A percentile compares a stretch with the other conserved stretches of the same genome.
Conservation (phyloP, 2,888 invertebrate species). For the Ichneumoninae sp. region DNA sequence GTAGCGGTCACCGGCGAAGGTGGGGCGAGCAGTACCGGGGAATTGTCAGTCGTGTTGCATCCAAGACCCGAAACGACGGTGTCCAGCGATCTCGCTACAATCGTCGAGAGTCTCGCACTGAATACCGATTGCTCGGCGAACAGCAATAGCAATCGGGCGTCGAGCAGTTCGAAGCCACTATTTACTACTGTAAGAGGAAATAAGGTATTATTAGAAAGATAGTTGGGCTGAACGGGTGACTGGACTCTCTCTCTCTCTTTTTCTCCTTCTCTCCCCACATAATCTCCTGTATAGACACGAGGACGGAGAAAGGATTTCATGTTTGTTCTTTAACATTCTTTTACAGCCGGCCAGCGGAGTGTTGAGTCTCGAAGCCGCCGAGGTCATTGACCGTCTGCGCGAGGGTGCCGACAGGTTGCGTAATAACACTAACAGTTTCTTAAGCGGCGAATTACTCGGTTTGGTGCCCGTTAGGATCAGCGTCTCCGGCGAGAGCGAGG, state of each 20-base stretch:
- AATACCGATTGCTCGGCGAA: slow-evolving; percentile 86
- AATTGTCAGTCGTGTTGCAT: slow-evolving; percentile 87
- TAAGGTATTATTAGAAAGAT: slow-evolving; percentile 75
- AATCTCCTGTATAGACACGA: slow-evolving; percentile 25
- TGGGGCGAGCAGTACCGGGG: slow-evolving; percentile 86
- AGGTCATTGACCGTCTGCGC: slow-evolving; percentile 88
- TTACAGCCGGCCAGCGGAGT: slow-evolving; percentile 76
- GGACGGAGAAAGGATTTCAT: slow-evolving; percentile 30
- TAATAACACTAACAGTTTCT: slow-evolving; percentile 92
- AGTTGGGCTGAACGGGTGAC: slow-evolving; percentile 19
- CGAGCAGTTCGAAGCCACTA: slow-evolving; percentile 81
- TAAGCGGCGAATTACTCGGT: slow-evolving; percentile 89
- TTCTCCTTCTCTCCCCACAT: neutral
- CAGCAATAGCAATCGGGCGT: slow-evolving; percentile 86
- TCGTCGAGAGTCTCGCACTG: slow-evolving; percentile 92
- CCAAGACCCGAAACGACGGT: slow-evolving; percentile 87
- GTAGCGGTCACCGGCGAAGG: slow-evolving; percentile 86
- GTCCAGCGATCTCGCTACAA: slow-evolving; percentile 92
- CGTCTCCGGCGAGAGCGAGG: slow-evolving; percentile 81
- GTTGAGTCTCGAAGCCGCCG: slow-evolving; percentile 86
- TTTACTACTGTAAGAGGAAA: slow-evolving; percentile 81
- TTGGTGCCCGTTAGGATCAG: slow-evolving; percentile 86
- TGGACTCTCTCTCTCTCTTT: slow-evolving; percentile 4
- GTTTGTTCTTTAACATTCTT: slow-evolving; percentile 61
- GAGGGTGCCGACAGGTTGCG: slow-evolving; percentile 90